phyloP scores from a whole-genome alignment of 2,113 vertebrate genomes.

The Trematomus loennbergii region DNA sequence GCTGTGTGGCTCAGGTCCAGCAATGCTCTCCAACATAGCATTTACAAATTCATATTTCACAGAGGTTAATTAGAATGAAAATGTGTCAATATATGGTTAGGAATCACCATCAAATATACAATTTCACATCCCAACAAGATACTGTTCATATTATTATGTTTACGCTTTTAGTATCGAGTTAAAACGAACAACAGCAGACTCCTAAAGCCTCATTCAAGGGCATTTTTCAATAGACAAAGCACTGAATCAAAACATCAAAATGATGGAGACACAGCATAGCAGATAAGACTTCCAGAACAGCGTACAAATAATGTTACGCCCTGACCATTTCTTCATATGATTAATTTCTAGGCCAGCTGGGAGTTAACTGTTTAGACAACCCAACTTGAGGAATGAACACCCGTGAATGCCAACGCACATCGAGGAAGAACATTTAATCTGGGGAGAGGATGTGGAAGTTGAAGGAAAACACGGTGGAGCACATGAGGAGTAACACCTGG shows the following conservation, averaged over 20 bases:
- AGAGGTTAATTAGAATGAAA: too few relatives aligned
- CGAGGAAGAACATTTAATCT: constrained; percentile 4
- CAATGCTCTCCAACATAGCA: neutral
- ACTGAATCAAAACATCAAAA: neutral
- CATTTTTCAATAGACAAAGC: constrained; percentile 28
- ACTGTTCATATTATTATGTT: neutral
- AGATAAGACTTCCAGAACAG: neutral
- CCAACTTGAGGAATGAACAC: constrained; percentile 5
- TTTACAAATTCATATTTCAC: too few relatives aligned
- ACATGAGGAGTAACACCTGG: neutral
- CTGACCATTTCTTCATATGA: neutral
- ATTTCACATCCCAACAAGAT: too few relatives aligned
- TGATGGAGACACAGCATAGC: neutral
- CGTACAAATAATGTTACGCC: too few relatives aligned
- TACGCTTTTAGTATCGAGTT: neutral
- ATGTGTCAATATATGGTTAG: too few relatives aligned
- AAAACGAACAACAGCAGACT: neutral
- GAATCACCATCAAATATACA: too few relatives aligned
- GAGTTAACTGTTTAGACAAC: constrained; percentile 3
- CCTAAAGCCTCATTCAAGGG: neutral
- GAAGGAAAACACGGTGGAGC: neutral
- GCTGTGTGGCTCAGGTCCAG: neutral
- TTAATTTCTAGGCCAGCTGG: constrained; percentile 7
- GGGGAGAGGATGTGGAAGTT: neutral
- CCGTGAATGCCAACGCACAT: neutral